A percentile compares a stretch with the other conserved stretches of the same genome.
These are phyloP conservation scores for Oscarella lobularis DNA, from an alignment of 37 sponge, comb jelly and placozoan genomes.

Conservation along the genomic window DNA sequence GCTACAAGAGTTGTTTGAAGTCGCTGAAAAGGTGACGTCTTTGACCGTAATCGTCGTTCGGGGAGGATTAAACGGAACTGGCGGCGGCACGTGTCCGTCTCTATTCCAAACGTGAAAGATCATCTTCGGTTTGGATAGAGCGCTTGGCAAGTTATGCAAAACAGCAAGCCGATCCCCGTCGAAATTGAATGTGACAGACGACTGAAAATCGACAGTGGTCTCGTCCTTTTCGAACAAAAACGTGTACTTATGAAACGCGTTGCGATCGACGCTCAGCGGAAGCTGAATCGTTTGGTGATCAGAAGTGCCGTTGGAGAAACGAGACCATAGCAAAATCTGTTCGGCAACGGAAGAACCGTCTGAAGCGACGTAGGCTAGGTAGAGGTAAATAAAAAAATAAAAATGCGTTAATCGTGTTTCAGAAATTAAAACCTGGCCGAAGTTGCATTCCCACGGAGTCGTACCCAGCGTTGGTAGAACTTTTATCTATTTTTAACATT, in stretches of 20 bases:
- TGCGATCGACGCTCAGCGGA: not conserved
- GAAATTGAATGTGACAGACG: slow-evolving; percentile 9
- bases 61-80: slow-evolving; percentile 12
- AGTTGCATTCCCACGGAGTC: not conserved
- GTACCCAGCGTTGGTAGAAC: not conserved
- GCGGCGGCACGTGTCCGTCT: slow-evolving; percentile 22
- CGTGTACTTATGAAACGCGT: not conserved
- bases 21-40: slow-evolving; percentile 28
- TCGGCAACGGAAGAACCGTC: not conserved
- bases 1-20: slow-evolving; percentile 23
- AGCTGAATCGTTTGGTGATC: not conserved
- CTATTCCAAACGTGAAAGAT: slow-evolving; percentile 37
- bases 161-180: slow-evolving; percentile 23
- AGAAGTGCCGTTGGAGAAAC: not conserved
- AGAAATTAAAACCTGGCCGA: not conserved
- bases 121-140: slow-evolving; percentile 13
- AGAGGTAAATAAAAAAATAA: too few species aligned
- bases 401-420: too few species aligned
- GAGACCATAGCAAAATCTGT: not conserved
- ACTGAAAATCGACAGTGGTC: not conserved
- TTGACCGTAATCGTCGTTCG: slow-evolving; percentile 24
- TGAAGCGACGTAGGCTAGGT: not conserved
- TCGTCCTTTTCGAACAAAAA: not conserved
- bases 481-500: too few species aligned
- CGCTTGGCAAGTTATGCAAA: slow-evolving; percentile 31